phyloP scores from a whole-genome alignment of 2,797 vertebrate species.

The Labeo calbasu region DNA sequence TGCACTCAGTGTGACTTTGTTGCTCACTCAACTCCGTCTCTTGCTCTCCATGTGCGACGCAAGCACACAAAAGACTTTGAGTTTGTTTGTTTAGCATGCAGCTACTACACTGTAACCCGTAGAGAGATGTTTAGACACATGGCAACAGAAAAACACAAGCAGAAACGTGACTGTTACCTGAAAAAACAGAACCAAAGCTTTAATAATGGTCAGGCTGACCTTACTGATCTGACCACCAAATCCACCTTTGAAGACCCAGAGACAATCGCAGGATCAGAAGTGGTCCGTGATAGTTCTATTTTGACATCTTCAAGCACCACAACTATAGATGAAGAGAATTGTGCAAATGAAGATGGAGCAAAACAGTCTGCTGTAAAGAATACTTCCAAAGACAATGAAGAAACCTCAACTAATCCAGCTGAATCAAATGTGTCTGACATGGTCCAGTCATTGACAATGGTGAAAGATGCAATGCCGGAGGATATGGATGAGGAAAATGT shows the following conservation, averaged over 20 bases:
- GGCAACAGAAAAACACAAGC: constrained; percentile 91
- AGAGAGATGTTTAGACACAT: constrained; percentile 94
- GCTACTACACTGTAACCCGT: constrained; percentile 91
- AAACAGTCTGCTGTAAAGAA: constrained; percentile 36
- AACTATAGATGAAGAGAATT: constrained; percentile 14
- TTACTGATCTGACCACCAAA: neutral
- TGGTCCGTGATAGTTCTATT: neutral
- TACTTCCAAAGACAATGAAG: constrained; percentile 1
- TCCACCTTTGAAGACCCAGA: neutral
- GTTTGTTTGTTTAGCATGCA: constrained; percentile 94
- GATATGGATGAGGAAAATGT: constrained; percentile 45
- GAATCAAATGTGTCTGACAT: constrained; percentile 5
- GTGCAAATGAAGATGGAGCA: neutral
- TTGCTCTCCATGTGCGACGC: constrained; percentile 90
- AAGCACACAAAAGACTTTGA: constrained; percentile 94
- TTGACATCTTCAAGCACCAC: neutral
- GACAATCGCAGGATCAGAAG: neutral
- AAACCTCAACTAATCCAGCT: neutral
- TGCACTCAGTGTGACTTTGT: constrained; percentile 87
- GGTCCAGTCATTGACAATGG: neutral
- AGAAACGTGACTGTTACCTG: constrained; percentile 85
- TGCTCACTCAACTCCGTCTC: constrained; percentile 86
- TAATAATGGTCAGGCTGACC: neutral
- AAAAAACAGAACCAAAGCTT: constrained; percentile 53
- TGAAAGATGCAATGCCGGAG: constrained; percentile 21